Conservation (phyloP, 1,140 invertebrate genomes). For the Brachionus koreanus region DNA sequence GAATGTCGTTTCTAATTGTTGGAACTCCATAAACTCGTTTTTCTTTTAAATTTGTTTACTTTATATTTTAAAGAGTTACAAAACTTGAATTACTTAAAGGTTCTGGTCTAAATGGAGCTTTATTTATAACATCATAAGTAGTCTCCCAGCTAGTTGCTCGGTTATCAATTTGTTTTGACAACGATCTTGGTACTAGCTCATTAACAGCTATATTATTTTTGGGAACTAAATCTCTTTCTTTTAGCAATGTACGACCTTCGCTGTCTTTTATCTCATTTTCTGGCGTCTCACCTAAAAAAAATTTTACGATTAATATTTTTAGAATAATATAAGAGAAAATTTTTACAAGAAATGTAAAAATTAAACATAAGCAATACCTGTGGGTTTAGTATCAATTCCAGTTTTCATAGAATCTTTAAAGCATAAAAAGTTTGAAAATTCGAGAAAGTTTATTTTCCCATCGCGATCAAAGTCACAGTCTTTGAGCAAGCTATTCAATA, state of each 20-base stretch:
- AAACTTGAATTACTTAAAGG: neutral
- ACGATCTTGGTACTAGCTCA: constrained; percentile 1
- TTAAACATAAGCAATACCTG: neutral
- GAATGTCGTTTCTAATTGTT: constrained; percentile 54
- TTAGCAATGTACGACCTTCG: constrained; percentile 22
- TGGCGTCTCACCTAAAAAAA: neutral
- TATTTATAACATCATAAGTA: constrained; percentile 41
- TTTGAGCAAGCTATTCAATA: constrained; percentile 54
- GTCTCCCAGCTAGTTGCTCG: constrained; percentile 18
- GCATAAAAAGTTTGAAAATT: constrained; percentile 58
- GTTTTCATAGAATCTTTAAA: constrained; percentile 57
- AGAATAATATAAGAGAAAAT: too few relatives aligned
- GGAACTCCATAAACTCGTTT: constrained; percentile 56
- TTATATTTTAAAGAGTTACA: neutral
- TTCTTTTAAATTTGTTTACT: neutral
- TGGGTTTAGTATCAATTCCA: constrained; percentile 48
- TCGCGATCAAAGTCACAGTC: constrained; percentile 54
- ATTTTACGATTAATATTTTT: too few relatives aligned
- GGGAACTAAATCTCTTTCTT: neutral
- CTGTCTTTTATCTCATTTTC: constrained; percentile 19
- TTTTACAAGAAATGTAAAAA: neutral
- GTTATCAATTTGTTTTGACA: constrained; percentile 6
- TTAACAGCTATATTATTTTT: constrained; percentile 11
- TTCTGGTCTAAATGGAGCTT: constrained; percentile 36
- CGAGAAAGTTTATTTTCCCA: constrained; percentile 55